phyloP scores from a whole-genome alignment of 1,140 invertebrate genomes.

The Drosophila orena region DNA sequence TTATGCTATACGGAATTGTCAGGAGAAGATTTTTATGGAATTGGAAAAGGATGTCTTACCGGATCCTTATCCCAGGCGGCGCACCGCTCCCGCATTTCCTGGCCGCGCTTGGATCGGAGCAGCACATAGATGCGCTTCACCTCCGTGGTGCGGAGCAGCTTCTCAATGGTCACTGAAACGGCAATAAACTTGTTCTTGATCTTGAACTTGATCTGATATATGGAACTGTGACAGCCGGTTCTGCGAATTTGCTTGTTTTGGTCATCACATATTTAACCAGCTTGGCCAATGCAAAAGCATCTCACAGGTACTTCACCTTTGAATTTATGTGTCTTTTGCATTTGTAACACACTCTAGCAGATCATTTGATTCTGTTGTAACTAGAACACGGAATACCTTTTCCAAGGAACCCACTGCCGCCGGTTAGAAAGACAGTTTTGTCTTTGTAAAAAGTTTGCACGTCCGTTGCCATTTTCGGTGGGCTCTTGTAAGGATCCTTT shows the following conservation, averaged over 20 bases:
- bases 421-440: conserved; percentile 88
- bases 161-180: conserved; percentile 90
- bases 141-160: conserved; percentile 90
- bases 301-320: neutral
- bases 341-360: neutral
- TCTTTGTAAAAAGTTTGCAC: conserved; percentile 88
- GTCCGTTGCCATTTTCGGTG: conserved; percentile 40
- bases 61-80: conserved; percentile 87
- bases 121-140: conserved; percentile 90
- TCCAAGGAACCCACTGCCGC: conserved; percentile 91
- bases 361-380: neutral
- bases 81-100: conserved; percentile 88
- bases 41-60: conserved; percentile 41
- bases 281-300: neutral
- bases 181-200: conserved; percentile 14
- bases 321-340: neutral
- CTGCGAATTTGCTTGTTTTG: conserved; percentile 10
- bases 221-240: neutral
- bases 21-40: neutral
- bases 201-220: conserved; percentile 3
- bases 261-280: neutral
- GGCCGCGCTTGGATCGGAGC: conserved; percentile 91
- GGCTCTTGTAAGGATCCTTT: conserved; percentile 1
- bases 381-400: conserved; percentile 86
- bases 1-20: too few relatives aligned